A percentile compares a stretch with the other conserved stretches of the same genome.
Evolutionary conservation across 2,888 invertebrate genomes (phyloP).

Genomic region (Tupiocoris notatus): DNA sequence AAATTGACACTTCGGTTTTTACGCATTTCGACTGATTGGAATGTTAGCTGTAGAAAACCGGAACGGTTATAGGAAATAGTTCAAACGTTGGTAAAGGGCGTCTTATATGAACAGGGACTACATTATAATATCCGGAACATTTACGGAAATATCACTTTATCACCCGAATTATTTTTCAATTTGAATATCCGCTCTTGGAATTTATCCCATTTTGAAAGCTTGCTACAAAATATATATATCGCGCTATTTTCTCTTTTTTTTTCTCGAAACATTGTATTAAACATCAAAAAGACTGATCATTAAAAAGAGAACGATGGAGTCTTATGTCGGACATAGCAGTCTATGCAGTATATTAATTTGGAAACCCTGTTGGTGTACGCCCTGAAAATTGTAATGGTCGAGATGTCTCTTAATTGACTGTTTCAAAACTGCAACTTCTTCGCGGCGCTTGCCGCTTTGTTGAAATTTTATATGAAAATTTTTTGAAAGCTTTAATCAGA

Average conservation of each 20-base stretch:
- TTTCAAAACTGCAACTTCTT: neutral
- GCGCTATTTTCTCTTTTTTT: too few species aligned
- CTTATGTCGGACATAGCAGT: neutral
- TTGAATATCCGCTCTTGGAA: too few species aligned
- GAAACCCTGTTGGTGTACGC: neutral
- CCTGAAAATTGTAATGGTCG: neutral
- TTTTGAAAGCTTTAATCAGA: neutral
- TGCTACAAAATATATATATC: neutral
- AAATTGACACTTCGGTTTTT: too few species aligned
- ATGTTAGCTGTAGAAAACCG: too few species aligned
- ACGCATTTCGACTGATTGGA: too few species aligned
- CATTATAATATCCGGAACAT: too few species aligned
- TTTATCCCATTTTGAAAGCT: neutral
- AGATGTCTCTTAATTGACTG: too few species aligned
- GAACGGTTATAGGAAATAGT: too few species aligned
- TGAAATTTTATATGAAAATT: neutral
- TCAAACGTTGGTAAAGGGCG: neutral
- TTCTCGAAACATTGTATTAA: too few species aligned
- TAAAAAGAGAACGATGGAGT: neutral
- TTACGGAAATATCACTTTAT: too few species aligned
- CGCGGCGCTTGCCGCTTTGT: neutral
- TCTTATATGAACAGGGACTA: neutral
- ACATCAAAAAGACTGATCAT: neutral
- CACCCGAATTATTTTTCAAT: neutral
- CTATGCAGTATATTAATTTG: neutral